Conservation (phyloP, 2,888 invertebrate genomes). For the Iselma pallidipennis region DNA sequence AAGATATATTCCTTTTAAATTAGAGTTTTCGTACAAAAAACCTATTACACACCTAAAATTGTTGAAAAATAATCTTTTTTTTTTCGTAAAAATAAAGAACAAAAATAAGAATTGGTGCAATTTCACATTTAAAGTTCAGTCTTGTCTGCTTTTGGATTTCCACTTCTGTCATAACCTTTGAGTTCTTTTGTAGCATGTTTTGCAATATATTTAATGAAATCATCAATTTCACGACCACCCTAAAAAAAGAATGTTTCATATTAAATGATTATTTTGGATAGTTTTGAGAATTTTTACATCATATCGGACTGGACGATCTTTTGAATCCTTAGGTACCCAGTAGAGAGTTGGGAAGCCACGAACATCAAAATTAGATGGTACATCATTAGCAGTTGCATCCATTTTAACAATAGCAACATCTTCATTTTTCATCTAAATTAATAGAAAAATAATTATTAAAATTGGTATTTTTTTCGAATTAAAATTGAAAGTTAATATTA, state of each 20-base stretch:
- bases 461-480: no score
- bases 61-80: not conserved
- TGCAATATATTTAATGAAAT: constrained; percentile 93
- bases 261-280: not conserved
- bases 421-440: constrained; percentile 59
- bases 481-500: constrained; percentile 42
- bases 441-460: no score
- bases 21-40: no score
- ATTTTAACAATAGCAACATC: constrained; percentile 93
- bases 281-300: constrained; percentile 63
- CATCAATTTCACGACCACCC: constrained; percentile 91
- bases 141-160: constrained; percentile 64
- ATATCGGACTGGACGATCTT: constrained; percentile 79
- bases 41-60: no score
- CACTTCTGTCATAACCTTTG: constrained; percentile 84
- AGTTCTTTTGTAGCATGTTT: constrained; percentile 88
- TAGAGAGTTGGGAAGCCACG: constrained; percentile 97
- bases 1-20: no score
- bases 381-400: constrained; percentile 99
- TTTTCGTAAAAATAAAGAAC: not conserved
- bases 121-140: constrained; percentile 62
- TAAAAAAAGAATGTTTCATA: constrained; percentile 52
- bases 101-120: not conserved
- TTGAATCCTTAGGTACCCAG: constrained; percentile 88
- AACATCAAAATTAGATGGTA: constrained; percentile 88